A percentile compares a stretch with the other conserved stretches of the same genome.
Conservation (phyloP, 2,888 invertebrate genomes). For the Dilophus febrilis region DNA sequence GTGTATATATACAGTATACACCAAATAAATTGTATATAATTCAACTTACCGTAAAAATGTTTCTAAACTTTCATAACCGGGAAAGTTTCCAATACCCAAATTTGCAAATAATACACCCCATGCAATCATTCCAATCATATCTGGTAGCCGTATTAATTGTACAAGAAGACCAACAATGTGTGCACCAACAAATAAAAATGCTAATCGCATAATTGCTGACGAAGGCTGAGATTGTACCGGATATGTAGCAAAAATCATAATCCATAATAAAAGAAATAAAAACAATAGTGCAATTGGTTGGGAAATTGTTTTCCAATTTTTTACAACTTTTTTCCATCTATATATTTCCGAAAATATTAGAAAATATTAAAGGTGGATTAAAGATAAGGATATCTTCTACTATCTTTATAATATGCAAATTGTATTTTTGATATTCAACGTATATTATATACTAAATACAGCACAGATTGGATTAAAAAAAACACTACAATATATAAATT, state of each 20-base stretch:
- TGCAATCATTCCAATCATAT: constrained; percentile 44
- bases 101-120: constrained; percentile 38
- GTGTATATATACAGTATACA: too few species aligned
- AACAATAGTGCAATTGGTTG: constrained; percentile 24
- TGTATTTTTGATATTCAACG: too few species aligned
- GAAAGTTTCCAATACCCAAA: constrained; percentile 31
- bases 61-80: constrained; percentile 30
- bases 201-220: constrained; percentile 25
- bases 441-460: too few species aligned
- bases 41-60: constrained; percentile 33
- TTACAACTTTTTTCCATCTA: constrained; percentile 25
- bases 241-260: constrained; percentile 23
- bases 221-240: constrained; percentile 21
- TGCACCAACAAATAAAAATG: constrained; percentile 26
- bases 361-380: background rate
- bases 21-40: constrained; percentile 1
- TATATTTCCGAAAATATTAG: background rate
- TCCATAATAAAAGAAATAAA: constrained; percentile 27
- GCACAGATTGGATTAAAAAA: too few species aligned
- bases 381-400: too few species aligned
- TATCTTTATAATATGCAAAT: too few species aligned
- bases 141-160: constrained; percentile 27
- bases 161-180: constrained; percentile 24
- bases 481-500: too few species aligned
- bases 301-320: constrained; percentile 23